Evolutionary conservation across 2,797 vertebrate species (phyloP), one percentile per base, ranked within the genome.

Genomic region (Lepus oiostolus): DNA sequence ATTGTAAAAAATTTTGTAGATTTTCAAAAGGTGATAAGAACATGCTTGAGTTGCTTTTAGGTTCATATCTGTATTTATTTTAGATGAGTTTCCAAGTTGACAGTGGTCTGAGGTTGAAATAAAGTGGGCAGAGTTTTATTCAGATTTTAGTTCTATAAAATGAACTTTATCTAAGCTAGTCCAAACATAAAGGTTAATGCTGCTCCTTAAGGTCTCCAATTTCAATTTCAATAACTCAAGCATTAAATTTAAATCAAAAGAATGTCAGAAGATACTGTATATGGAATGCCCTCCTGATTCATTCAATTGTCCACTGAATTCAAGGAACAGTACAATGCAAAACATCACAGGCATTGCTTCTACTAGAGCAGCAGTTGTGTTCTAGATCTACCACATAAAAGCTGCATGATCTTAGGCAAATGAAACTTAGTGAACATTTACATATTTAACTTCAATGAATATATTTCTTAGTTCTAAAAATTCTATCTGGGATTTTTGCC

Each of bases 161-260:
- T 79, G 75, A 85, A 7, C 10, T 94, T 85, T 22, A 65, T 0
- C 58, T 32, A 26, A 28, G 3, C 63, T 75, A 89, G 47, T 24
- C 35, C 84, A 60, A 67, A 21, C 13, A 12, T 38, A 11, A 54
- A 1, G 62, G 16, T 94, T 71, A 75, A 58, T 32, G 17, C 13
- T 81, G 7, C 58, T 71, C 21, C 24, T 67, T 76, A 85, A 79
- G 24, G 21, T 28, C n/a, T 2, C 74, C 62, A 58, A 82, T 80
- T 91, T 93, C 30, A 80, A 76, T 85, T 58, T 79, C 35, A 88
- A 17, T 74, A 76, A 70, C 52, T 63, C 19, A 63, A 84, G 72
- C 60, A 47, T 80, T 70, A 84, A 94, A 24, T 7, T 88, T 90
- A 76, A 93, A 21, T 88, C 5, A 72, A 77, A 84, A 85, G 21